Base-by-base conservation (phyloP, 2,888 invertebrate genomes). In the Synergus japonicus region DNA sequence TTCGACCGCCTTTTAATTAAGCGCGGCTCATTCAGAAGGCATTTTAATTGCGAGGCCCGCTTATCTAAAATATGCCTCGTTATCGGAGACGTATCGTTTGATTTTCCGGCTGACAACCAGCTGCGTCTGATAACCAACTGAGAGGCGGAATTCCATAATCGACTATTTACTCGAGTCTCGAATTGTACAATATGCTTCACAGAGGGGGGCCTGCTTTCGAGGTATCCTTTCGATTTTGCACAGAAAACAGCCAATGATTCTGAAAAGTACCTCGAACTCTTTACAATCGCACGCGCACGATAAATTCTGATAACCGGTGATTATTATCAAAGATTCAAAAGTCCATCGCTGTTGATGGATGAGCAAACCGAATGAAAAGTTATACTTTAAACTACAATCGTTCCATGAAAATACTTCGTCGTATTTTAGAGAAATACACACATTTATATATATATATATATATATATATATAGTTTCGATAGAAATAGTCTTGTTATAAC, bases 21-120 rank as follows among this genome's bases (percentile, higher is more conserved):
- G 85, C 81, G 85, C 81, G 80, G 83, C 88, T 89, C 87, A 89
- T 89, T 86, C 86, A 82, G 84, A 86, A 89, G 89, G 88, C 85
- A 91, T 91, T 91, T 91, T 90, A 90, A 91, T 91, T 90, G 88
- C 88, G 86, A 86, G 85, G 85, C 85, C 79, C 81, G 82, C 88
- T 91, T 90, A 91, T 91, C 91, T 89, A 81, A 89, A 90, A 89
- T 89, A 89, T 89, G 86, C 84, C 81, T 82, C 81, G 85, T 89
- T 91, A 91, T 91, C 91, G 87, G 80, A 80, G 83, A 86, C 86
- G 86, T 86, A 87, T 88, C 89, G 85, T 86, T 85, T 86, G 89
- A 90, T 90, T 90, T 89, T 88, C 86, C 86, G 84, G 79, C 84
- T 87, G 88, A 89, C 89, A 88, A 88, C 79, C 85, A 84, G 83